Conservation (phyloP, 1,140 invertebrate species). For the Parasteatoda tepidariorum region DNA sequence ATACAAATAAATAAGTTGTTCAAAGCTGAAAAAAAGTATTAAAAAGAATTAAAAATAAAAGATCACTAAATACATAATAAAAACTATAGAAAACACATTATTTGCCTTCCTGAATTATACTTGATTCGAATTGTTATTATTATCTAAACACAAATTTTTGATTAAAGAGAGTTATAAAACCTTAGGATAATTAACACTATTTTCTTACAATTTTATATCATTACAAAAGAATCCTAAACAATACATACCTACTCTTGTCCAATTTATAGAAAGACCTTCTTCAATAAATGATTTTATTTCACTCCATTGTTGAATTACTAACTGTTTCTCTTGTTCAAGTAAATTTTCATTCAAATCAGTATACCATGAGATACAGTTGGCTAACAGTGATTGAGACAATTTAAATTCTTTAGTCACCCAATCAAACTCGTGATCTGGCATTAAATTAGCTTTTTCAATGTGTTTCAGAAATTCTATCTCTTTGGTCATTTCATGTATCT, state of each 20-base stretch:
- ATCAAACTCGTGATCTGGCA: neutral
- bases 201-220: no score
- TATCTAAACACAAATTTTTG: no score
- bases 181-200: no score
- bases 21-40: no score
- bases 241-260: slow-evolving; percentile 23
- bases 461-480: slow-evolving; percentile 17
- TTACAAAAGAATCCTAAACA: no score
- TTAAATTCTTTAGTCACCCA: neutral
- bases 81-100: no score
- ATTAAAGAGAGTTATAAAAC: no score
- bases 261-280: slow-evolving; percentile 7
- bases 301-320: slow-evolving; percentile 12
- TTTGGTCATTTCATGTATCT: slow-evolving; percentile 17
- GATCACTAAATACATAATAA: no score
- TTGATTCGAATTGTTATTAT: no score
- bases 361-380: slow-evolving; percentile 18
- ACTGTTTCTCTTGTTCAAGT: slow-evolving; percentile 14
- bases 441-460: neutral
- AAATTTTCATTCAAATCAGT: slow-evolving; percentile 28
- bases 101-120: no score
- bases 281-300: neutral
- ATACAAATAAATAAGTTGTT: no score
- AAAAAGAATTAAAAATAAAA: no score
- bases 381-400: slow-evolving; percentile 8